Conservation (phyloP, 2,888 invertebrate species). For the Heteromyza rotundicornis region DNA sequence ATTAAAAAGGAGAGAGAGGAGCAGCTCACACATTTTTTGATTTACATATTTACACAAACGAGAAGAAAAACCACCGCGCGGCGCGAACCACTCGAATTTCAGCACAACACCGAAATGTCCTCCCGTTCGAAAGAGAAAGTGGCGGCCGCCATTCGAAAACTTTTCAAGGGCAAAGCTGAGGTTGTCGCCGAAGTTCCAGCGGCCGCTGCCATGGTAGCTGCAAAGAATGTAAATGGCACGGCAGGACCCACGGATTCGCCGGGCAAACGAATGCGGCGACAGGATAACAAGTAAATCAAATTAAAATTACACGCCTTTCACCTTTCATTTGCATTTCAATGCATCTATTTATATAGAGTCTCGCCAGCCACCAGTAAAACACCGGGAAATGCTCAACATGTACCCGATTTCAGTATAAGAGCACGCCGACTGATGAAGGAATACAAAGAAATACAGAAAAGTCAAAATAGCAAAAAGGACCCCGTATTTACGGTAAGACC, state of each 20-base stretch:
- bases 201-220: conserved; percentile 36
- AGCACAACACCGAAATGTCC: conserved; percentile 72
- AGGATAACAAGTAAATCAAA: conserved; percentile 49
- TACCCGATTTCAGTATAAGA: conserved; percentile 70
- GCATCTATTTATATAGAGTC: conserved; percentile 44
- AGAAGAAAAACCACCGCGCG: too few species aligned
- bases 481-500: conserved; percentile 74
- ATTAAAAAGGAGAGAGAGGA: too few species aligned
- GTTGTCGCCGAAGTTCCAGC: conserved; percentile 66
- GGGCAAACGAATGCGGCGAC: conserved; percentile 49
- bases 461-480: conserved; percentile 73
- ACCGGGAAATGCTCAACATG: conserved; percentile 63
- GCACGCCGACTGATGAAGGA: conserved; percentile 86
- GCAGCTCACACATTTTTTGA: too few species aligned
- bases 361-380: conserved; percentile 63
- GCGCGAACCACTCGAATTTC: too few species aligned
- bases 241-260: conserved; percentile 53
- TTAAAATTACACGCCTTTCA: not conserved
- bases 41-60: too few species aligned
- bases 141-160: conserved; percentile 78
- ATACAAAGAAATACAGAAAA: conserved; percentile 78
- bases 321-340: not conserved
- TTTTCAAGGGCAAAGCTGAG: conserved; percentile 73
- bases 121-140: conserved; percentile 83
- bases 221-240: conserved; percentile 47